These are phyloP conservation scores for Ellobius talpinus DNA, from an alignment of 2,113 vertebrate genomes.

Conservation along the genomic window DNA sequence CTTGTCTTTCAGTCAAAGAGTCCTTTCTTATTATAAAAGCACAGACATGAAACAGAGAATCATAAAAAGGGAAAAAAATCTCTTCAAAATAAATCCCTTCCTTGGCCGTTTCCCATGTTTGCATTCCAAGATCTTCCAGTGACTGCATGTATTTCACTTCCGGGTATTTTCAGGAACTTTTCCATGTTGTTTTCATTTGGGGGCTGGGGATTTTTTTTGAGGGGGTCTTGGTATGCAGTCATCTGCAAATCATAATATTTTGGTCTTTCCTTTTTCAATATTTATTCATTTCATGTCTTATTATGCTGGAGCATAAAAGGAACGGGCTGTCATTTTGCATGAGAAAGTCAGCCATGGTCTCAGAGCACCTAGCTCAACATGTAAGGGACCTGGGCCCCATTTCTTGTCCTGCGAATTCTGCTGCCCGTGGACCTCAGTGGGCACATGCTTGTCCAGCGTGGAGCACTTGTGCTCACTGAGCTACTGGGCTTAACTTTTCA, in stretches of 20 bases:
- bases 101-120: slow-evolving; percentile 14
- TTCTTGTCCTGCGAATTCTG: background rate
- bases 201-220: too few relatives aligned
- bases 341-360: background rate
- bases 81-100: background rate
- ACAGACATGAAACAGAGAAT: background rate
- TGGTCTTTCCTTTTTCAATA: background rate
- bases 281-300: slow-evolving; percentile 27
- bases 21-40: background rate
- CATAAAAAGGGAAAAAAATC: background rate
- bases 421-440: background rate
- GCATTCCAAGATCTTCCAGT: background rate
- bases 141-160: slow-evolving; percentile 25
- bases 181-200: background rate
- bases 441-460: background rate
- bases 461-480: background rate
- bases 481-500: background rate
- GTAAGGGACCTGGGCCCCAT: background rate
- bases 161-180: slow-evolving; percentile 35
- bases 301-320: background rate
- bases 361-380: background rate
- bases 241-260: slow-evolving; percentile 4
- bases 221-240: background rate
- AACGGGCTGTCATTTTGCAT: background rate
- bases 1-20: background rate